Evolutionary conservation across 2,888 invertebrate genomes (phyloP).

Genomic region (Ornithoptera alexandrae): DNA sequence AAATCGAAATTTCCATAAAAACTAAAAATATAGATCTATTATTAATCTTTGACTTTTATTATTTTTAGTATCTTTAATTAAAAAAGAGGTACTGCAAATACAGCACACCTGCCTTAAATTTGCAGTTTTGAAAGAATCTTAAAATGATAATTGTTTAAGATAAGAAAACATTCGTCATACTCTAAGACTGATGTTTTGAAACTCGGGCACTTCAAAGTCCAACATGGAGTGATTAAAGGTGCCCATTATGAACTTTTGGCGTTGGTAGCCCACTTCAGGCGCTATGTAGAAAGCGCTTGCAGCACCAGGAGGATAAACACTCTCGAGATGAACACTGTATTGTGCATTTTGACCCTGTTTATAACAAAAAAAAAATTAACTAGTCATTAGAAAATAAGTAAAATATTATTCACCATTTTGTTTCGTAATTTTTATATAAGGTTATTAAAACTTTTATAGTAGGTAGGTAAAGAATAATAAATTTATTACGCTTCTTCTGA

Average conservation of each 20-base stretch:
- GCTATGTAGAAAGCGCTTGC: conserved; percentile 80
- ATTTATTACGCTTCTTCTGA: no score
- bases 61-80: no score
- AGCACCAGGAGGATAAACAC: conserved; percentile 53
- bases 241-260: conserved; percentile 78
- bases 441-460: no score
- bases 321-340: conserved; percentile 70
- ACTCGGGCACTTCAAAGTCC: conserved; percentile 79
- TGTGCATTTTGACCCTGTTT: conserved; percentile 80
- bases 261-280: conserved; percentile 81
- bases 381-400: not conserved
- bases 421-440: no score
- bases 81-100: no score
- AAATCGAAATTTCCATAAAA: no score
- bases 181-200: conserved; percentile 67
- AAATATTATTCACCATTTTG: no score
- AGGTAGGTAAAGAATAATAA: no score
- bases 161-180: conserved; percentile 37
- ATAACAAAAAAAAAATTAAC: not conserved
- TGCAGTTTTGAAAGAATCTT: no score
- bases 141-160: not conserved
- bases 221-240: conserved; percentile 75
- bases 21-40: no score
- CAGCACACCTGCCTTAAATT: no score
- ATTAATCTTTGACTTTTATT: no score